phyloP scores from a whole-genome alignment of 2,113 vertebrate genomes.

The Scartelaos histophorus region DNA sequence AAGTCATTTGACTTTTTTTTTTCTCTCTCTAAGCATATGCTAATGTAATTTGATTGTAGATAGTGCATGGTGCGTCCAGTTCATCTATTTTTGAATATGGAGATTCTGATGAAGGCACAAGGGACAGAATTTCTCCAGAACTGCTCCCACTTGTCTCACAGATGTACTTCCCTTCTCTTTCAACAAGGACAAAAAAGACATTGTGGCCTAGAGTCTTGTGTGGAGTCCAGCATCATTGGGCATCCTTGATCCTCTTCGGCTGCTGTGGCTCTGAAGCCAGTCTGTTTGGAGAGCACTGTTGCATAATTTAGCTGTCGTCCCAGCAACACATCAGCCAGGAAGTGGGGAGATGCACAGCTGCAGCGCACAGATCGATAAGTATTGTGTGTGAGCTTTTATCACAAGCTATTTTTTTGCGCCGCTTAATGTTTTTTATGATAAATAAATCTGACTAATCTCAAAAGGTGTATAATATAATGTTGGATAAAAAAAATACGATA shows the following conservation, averaged over 20 bases:
- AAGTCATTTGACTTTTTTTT: background rate
- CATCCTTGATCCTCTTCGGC: conserved; percentile 14
- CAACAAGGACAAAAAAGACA: background rate
- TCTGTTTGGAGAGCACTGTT: conserved; percentile 65
- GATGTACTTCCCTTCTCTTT: background rate
- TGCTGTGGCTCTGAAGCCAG: conserved; percentile 36
- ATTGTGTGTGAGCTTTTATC: conserved; percentile 63
- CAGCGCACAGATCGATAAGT: conserved; percentile 64
- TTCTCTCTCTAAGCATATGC: background rate
- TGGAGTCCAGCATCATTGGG: conserved; percentile 12
- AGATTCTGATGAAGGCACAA: background rate
- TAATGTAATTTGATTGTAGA: background rate
- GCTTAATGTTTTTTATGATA: conserved; percentile 61
- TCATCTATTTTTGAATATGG: background rate
- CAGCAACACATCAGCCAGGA: conserved; percentile 71
- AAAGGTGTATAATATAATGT: background rate
- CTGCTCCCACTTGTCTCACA: background rate
- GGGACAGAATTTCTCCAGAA: background rate
- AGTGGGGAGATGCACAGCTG: conserved; percentile 57
- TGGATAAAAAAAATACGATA: background rate
- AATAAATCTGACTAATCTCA: conserved; percentile 12
- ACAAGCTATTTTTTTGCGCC: conserved; percentile 39
- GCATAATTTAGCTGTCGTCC: conserved; percentile 77
- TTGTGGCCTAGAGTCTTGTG: background rate
- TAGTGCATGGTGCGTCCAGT: background rate